Conservation (phyloP, 1,140 invertebrate genomes). For the Zaprionus camerounensis region DNA sequence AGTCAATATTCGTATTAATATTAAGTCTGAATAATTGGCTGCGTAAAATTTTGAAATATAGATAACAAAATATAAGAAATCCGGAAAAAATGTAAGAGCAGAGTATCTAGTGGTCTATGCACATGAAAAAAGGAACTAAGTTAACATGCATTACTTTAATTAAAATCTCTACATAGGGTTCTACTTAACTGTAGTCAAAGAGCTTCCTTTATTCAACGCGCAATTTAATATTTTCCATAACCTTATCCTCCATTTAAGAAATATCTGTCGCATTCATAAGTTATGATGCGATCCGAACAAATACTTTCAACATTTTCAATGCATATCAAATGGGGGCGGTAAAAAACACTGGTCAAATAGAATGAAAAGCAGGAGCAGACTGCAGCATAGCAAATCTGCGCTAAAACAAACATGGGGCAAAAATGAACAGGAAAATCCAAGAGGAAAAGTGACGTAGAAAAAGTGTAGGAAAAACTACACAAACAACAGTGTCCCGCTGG, state of each 20-base stretch:
- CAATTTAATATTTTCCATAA: not conserved
- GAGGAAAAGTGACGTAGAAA: not conserved
- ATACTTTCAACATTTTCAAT: slow-evolving; percentile 37
- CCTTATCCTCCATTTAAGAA: not conserved
- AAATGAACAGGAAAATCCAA: not conserved
- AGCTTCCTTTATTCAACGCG: not conserved
- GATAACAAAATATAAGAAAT: no score
- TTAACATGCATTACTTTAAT: no score
- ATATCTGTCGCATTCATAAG: slow-evolving; percentile 17
- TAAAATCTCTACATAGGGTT: not conserved
- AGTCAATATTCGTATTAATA: no score
- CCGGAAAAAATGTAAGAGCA: no score
- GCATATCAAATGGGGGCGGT: slow-evolving; percentile 28
- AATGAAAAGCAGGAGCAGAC: not conserved
- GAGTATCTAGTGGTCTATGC: no score
- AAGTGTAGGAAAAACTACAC: slow-evolving; percentile 14
- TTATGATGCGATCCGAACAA: slow-evolving; percentile 16
- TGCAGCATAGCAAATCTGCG: not conserved
- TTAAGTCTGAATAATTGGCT: no score
- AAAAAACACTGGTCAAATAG: not conserved
- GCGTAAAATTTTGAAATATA: no score
- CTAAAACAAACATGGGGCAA: not conserved
- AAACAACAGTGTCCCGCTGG: slow-evolving; percentile 30
- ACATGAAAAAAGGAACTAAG: no score
- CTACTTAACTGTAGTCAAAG: not conserved